Base-by-base conservation (phyloP, 1,140 invertebrate genomes). In the Drosophila eugracilis region DNA sequence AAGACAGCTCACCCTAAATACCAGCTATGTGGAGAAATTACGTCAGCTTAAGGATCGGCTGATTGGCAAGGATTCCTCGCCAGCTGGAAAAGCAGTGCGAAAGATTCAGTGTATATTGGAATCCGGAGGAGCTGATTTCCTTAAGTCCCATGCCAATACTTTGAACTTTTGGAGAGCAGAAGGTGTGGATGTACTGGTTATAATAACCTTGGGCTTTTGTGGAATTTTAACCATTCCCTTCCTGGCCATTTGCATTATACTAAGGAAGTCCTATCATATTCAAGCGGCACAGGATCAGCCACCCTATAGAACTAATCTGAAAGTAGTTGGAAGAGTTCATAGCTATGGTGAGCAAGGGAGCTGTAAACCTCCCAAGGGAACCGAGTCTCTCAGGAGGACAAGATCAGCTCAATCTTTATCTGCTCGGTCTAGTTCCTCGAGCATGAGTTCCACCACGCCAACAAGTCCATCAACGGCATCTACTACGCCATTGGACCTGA, bases 71-170 rank as follows among this genome's bases (percentile, higher is more conserved):
- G 66, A 88, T 5, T 55, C 53, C 7, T 30, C 36, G 9, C 58
- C 75, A 1, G 44, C 65, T 4, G 85, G 93, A 7, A 92, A 79
- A 0, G 94, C 94, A 0, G 60, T 92, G 21, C 93, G 91, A 48
- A 94, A 94, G 92, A 91, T 93, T 12, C 94, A 94, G 53, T 93
- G 94, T 47, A 91, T 94, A 58, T 80, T 94, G 21, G 71, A 92
- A 9, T 89, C 92, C 5, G 90, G 92, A 12, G 93, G 93, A 14
- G 92, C 92, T 0, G 74, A 86, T 24, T 91, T 92, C 58, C 77
- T 94, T 0, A 88, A 90, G 34, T 92, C 92, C 0, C 75, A 91
- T 10, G 90, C 92, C 2, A 75, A 90, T 21, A 65, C 92, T 3
- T 70, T 93, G 0, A 80, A 89, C 44, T 93, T 92, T 76, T 92